Evolutionary conservation across 53 echinoderm and acorn worm species (phyloP).

Genomic region (Stichopus horrens): DNA sequence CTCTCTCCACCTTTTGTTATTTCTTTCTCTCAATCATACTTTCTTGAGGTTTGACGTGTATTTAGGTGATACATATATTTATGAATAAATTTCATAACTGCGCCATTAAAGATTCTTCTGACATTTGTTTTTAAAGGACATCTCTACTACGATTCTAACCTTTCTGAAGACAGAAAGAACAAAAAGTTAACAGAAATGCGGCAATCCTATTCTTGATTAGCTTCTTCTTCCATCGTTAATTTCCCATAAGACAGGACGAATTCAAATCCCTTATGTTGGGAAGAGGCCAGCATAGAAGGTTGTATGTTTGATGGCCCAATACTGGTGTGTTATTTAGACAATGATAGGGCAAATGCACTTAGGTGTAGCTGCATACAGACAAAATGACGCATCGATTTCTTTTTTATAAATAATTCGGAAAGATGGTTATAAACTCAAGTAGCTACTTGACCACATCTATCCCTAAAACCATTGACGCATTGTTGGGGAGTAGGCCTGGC

Average conservation of each 20-base stretch:
- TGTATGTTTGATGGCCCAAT: background rate
- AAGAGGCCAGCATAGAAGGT: constrained; percentile 2
- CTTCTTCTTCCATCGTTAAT: background rate
- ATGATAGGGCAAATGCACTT: no score
- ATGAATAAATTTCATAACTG: background rate
- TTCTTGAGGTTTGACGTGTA: background rate
- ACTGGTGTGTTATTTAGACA: no score
- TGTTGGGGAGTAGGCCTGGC: no score
- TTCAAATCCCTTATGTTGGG: constrained; percentile 33
- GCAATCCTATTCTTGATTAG: background rate
- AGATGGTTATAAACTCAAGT: no score
- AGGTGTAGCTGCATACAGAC: no score
- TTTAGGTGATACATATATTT: background rate
- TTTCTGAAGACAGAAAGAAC: background rate
- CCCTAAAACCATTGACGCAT: no score
- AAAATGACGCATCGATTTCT: no score
- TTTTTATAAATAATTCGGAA: no score
- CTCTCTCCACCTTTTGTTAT: background rate
- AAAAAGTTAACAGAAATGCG: background rate
- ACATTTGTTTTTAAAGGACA: background rate
- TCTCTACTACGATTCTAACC: no score
- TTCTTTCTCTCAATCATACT: background rate
- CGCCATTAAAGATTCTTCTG: background rate
- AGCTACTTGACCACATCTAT: no score
- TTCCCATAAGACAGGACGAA: constrained; percentile 24